Percentiles rank a stretch among this genome's conserved stretches.
These are phyloP conservation scores for Apodemia hepburni DNA, from an alignment of 2,888 invertebrate genomes.

Conservation along the genomic window DNA sequence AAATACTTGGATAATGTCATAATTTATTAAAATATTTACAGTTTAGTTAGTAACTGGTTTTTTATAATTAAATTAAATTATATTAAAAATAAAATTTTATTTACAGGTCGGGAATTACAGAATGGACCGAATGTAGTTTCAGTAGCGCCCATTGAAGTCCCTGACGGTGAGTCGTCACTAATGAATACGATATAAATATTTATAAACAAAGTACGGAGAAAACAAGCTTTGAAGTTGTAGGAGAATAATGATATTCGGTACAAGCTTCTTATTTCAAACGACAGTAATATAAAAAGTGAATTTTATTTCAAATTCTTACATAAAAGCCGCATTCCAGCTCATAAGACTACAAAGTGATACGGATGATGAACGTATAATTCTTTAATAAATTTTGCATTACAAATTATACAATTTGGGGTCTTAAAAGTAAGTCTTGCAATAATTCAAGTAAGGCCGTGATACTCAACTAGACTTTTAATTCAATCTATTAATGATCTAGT, in stretches of 20 bases:
- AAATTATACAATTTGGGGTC: too few species aligned
- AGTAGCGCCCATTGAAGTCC: conserved; percentile 72
- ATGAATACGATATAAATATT: conserved; percentile 8
- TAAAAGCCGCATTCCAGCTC: not conserved
- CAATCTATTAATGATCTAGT: too few species aligned
- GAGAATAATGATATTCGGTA: not conserved
- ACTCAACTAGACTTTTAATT: too few species aligned
- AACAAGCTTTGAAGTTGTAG: not conserved
- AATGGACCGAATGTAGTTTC: conserved; percentile 74
- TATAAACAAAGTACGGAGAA: not conserved
- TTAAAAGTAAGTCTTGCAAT: too few species aligned
- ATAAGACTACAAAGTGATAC: too few species aligned
- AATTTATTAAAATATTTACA: too few species aligned
- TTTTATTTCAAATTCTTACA: not conserved
- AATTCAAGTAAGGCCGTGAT: too few species aligned
- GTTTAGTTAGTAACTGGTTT: not conserved
- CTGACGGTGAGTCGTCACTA: conserved; percentile 58
- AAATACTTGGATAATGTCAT: too few species aligned
- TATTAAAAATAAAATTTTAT: conserved; percentile 22
- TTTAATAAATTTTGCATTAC: too few species aligned
- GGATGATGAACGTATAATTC: too few species aligned
- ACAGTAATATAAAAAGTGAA: not conserved
- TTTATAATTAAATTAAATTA: not conserved
- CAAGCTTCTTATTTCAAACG: not conserved
- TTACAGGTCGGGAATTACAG: conserved; percentile 73